Percentiles rank a stretch among this genome's conserved stretches.
Evolutionary conservation across 2,888 invertebrate species (phyloP).

Genomic region (Itoplectis maculator): DNA sequence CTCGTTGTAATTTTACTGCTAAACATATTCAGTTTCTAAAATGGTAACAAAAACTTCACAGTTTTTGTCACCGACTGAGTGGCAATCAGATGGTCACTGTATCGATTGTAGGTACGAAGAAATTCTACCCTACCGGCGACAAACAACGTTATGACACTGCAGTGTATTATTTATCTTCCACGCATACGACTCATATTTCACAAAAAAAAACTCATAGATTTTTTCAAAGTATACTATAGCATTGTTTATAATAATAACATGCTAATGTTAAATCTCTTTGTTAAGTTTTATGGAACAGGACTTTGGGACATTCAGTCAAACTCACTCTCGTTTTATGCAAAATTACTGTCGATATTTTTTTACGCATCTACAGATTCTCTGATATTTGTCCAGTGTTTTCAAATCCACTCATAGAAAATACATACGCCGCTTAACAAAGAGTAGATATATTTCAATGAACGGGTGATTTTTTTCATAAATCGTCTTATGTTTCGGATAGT

Average conservation of each 20-base stretch:
- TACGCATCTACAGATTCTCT: neutral
- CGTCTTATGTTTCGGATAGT: neutral
- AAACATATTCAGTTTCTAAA: neutral
- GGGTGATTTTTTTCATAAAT: neutral
- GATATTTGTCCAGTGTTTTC: neutral
- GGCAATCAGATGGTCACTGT: neutral
- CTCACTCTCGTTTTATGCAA: no score
- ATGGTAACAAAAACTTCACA: neutral
- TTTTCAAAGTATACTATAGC: no score
- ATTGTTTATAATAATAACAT: no score
- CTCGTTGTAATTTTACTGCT: no score
- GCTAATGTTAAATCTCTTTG: no score
- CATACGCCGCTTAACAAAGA: neutral
- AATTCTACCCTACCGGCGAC: neutral
- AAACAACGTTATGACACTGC: no score
- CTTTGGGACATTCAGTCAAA: no score
- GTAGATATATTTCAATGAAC: neutral
- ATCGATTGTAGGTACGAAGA: neutral
- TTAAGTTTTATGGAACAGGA: no score
- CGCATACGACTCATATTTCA: no score
- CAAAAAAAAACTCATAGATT: no score
- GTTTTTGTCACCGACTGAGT: no score
- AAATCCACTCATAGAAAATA: neutral
- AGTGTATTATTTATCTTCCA: no score
- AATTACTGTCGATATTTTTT: neutral